Evolutionary conservation across 1,140 invertebrate species (phyloP).

Genomic region (Zeugodacus cucurbitae): DNA sequence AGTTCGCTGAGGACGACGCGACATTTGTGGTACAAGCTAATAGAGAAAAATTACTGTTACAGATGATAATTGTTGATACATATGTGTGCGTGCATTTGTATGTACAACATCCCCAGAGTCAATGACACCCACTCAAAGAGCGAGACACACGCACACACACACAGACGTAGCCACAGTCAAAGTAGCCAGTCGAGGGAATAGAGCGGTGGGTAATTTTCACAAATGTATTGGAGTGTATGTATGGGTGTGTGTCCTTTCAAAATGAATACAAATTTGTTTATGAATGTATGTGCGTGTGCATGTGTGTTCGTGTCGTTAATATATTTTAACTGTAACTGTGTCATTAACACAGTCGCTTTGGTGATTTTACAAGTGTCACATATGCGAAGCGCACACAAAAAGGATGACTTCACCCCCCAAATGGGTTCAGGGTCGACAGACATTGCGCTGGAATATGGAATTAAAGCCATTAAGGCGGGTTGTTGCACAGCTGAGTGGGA

Average conservation of each 20-base stretch:
- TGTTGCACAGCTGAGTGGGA: neutral
- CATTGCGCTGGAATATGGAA: neutral
- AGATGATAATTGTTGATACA: neutral
- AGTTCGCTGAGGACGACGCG: neutral
- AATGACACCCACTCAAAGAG: neutral
- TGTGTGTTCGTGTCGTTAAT: neutral
- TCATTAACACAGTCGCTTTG: conserved; percentile 22
- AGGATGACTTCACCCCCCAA: neutral
- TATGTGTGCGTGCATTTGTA: neutral
- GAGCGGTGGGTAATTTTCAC: neutral
- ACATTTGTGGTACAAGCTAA: neutral
- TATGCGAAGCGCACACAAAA: neutral
- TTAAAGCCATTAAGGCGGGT: neutral
- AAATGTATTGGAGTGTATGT: neutral
- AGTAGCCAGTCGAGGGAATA: neutral
- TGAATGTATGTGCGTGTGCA: neutral
- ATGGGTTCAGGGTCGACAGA: neutral
- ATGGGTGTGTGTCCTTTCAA: neutral
- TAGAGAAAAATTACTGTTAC: neutral
- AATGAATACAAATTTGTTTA: neutral
- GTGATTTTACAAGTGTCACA: conserved; percentile 12
- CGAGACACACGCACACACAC: neutral
- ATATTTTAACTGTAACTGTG: conserved; percentile 1
- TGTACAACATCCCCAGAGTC: neutral
- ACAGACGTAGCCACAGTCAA: neutral